A percentile compares a stretch with the other conserved stretches of the same genome.
These are phyloP conservation scores for Girardinus metallicus DNA, from an alignment of 2,797 vertebrate species.

Conservation along the genomic window DNA sequence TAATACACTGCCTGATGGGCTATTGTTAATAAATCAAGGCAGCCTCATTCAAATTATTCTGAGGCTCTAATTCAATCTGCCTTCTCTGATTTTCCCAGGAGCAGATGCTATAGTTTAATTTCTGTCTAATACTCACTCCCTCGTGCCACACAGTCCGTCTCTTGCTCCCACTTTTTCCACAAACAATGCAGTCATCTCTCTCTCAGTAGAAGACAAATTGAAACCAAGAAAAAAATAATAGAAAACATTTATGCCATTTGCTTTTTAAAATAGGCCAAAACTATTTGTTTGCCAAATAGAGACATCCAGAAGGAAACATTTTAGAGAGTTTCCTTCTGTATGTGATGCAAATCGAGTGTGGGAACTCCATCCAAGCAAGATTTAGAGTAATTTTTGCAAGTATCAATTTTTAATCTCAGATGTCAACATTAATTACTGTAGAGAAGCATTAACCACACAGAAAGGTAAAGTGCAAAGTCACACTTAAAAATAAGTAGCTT, in stretches of 20 bases:
- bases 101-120: constrained; percentile 76
- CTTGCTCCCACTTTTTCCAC: constrained; percentile 49
- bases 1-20: constrained; percentile 66
- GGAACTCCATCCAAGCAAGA: not conserved
- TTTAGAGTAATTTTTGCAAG: not conserved
- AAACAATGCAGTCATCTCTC: constrained; percentile 49
- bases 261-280: constrained; percentile 49
- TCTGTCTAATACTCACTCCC: constrained; percentile 66
- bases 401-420: constrained; percentile 11
- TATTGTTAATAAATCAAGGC: constrained; percentile 66
- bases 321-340: constrained; percentile 15
- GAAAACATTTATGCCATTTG: constrained; percentile 29
- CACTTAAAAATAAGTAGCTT: constrained; percentile 46
- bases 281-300: constrained; percentile 33
- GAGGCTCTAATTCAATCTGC: constrained; percentile 77
- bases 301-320: constrained; percentile 36
- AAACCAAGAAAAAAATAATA: constrained; percentile 41
- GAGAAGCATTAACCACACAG: constrained; percentile 13
- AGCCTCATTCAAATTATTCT: constrained; percentile 72
- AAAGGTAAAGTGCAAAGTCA: constrained; percentile 52
- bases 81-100: constrained; percentile 66
- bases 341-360: not conserved
- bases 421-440: not conserved
- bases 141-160: constrained; percentile 50
- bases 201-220: constrained; percentile 37